Percentiles rank a stretch among this genome's conserved stretches.
These are phyloP conservation scores for Leptobrachium ailaonicum DNA, from an alignment of 2,113 vertebrate genomes.

Conservation along the genomic window DNA sequence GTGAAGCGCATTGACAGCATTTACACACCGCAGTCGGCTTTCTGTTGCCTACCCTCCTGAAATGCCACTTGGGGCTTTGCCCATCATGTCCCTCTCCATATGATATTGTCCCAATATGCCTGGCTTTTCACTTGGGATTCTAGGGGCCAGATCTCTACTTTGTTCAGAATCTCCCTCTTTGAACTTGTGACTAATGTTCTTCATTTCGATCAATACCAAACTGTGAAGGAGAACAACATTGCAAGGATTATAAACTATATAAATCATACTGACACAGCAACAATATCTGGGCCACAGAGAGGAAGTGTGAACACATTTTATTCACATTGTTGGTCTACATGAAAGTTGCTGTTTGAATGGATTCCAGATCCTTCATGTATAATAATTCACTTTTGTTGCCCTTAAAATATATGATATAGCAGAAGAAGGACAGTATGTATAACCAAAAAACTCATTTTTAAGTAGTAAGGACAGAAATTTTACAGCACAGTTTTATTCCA, in stretches of 20 bases:
- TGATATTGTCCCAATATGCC: constrained; percentile 8
- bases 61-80: too few species aligned
- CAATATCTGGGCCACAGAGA: constrained; percentile 3
- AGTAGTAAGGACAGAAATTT: too few species aligned
- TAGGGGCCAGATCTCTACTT: constrained; percentile 15
- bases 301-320: background rate
- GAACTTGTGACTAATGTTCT: constrained; percentile 23
- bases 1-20: too few species aligned
- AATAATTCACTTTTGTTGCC: background rate
- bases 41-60: too few species aligned
- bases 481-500: too few species aligned
- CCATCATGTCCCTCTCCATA: too few species aligned
- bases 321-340: background rate
- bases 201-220: constrained; percentile 29
- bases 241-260: constrained; percentile 27
- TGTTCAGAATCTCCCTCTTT: constrained; percentile 6
- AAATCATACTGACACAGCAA: constrained; percentile 32
- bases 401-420: too few species aligned
- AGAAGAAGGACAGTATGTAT: too few species aligned
- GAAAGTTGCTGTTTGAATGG: background rate
- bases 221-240: constrained; percentile 37
- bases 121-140: constrained; percentile 17
- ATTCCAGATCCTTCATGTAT: background rate
- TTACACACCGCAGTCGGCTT: too few species aligned
- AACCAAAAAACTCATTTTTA: too few species aligned